Percentiles rank a stretch among this genome's conserved stretches.
phyloP scores from a whole-genome alignment of 2,888 invertebrate genomes.

The Pteria penguin region DNA sequence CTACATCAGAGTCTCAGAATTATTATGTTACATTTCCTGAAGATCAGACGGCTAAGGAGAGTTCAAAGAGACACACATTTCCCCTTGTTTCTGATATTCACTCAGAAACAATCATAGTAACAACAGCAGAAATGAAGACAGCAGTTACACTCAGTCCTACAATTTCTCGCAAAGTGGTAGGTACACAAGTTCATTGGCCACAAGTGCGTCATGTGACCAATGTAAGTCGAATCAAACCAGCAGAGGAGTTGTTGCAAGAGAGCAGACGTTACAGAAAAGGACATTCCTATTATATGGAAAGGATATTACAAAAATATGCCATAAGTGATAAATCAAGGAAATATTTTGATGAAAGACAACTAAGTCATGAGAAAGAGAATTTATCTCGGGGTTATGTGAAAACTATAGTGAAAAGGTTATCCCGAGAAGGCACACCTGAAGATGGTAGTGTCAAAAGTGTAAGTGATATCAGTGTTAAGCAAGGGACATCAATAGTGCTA shows the following conservation, averaged over 20 bases:
- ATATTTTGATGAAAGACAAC: conserved; percentile 53
- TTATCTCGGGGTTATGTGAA: conserved; percentile 69
- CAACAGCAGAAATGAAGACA: conserved; percentile 17
- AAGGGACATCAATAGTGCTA: conserved; percentile 53
- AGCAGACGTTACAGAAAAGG: conserved; percentile 73
- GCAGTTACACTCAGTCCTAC: conserved; percentile 27
- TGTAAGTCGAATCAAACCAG: conserved; percentile 73
- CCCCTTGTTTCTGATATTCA: conserved; percentile 43
- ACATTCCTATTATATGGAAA: conserved; percentile 67
- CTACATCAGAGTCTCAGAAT: not conserved
- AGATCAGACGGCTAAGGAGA: conserved; percentile 2
- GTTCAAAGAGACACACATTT: conserved; percentile 18
- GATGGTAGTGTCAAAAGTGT: conserved; percentile 42
- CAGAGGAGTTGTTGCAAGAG: conserved; percentile 75
- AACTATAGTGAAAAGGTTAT: conserved; percentile 69
- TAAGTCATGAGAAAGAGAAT: conserved; percentile 66
- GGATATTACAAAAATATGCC: conserved; percentile 70
- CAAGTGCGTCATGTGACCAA: conserved; percentile 53
- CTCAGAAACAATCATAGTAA: conserved; percentile 47
- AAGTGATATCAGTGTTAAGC: conserved; percentile 48
- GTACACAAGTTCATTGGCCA: conserved; percentile 48
- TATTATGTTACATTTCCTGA: not conserved
- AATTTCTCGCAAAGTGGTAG: conserved; percentile 14
- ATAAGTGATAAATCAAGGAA: conserved; percentile 62
- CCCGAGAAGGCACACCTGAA: conserved; percentile 70